Evolutionary conservation across 2,888 invertebrate species (phyloP), one percentile per base, ranked within the genome.

Genomic region (Zygogramma bicolorata): DNA sequence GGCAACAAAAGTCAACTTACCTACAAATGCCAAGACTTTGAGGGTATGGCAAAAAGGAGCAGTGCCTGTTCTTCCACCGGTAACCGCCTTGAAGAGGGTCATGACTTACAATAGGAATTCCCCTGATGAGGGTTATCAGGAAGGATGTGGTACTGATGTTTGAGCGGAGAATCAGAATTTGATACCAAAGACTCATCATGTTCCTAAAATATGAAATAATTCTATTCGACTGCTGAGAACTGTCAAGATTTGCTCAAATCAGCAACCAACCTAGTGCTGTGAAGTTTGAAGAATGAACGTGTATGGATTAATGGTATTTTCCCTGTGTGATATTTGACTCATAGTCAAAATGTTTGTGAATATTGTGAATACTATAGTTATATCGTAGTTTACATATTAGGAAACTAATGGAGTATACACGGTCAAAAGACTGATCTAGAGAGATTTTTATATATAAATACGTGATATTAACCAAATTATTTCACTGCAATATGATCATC

Each of bases 101-200:
- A 91, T 95, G 77, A 93, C 93, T 79, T 93, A 93, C 80, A 94
- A 93, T 82, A 92, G 96, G 84, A 95, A 95, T 86, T 94, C 96
- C 25, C 94, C 95, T 49, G 97, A 97, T 84, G 96, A 97, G 87
- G 95, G 95, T 75, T 96, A 96, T 86, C 96, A 96, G 87, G 96
- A 96, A 88, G 96, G 96, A 83, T 95, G 95, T 88, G 96, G 96
- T 80, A 96, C 96, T 79, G 96, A 96, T 88, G 96, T 96, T 87
- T 96, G 94, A 90, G 85, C 8, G 20, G 6, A 7, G 5, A n/a
- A 25, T 27, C 3, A 27, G 6, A n/a, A 42, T 25, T 29, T 8
- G 38, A 79, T 78, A 81, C 80, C 82, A 81, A 81, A 81, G 81
- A 81, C 77, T 72, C 65, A 65, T 18, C 25, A 58, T 60, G 79